Base-by-base conservation (phyloP, 2,888 invertebrate species). In the Athalia cordata region DNA sequence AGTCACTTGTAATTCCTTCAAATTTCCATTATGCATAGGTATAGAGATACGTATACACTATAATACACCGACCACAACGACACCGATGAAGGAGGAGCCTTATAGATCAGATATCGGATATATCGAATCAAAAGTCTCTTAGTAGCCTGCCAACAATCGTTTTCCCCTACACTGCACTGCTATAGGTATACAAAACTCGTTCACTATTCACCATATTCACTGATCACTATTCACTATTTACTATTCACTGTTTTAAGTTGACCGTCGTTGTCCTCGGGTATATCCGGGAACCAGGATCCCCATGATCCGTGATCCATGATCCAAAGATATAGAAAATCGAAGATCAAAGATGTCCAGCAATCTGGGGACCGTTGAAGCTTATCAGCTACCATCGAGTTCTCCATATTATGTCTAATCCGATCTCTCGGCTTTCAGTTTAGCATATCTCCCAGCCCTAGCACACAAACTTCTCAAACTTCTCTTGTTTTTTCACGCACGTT, bases 211-310 rank as follows among this genome's bases (percentile, higher is more conserved):
- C 68, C 55, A 55, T 68, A 72, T 72, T 72, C 47, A 57, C 68
- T 68, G 47, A 52, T 68, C 52, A 68, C 55, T 68, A 55, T 68
- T 55, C 55, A 55, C 62, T 29, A 62, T 62, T 62, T n/a, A 68
- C 55, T 72, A 72, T 72, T 57, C 72, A 72, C 47, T 59, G 72
- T 72, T 59, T 72, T 72, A 47, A 45, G 72, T 72, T 59, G 59
- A 72, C 59, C 72, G 59, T 59, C 59, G 72, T 47, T 59, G 59
- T 72, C 59, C 72, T 72, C 59, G 47, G 59, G 72, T 59, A 72
- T 59, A 55, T 55, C n/a, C 55, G n/a, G n/a, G 55, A 55, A 11
- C 55, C 55, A 55, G n/a, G 55, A 55, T 55, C n/a, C 29, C 68
- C 70, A 50, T 45, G 70, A 50, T 50, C 70, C 57, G 57, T 45